These are phyloP conservation scores for Drosophila kuntzei DNA, from an alignment of 2,888 invertebrate genomes.

Conservation along the genomic window DNA sequence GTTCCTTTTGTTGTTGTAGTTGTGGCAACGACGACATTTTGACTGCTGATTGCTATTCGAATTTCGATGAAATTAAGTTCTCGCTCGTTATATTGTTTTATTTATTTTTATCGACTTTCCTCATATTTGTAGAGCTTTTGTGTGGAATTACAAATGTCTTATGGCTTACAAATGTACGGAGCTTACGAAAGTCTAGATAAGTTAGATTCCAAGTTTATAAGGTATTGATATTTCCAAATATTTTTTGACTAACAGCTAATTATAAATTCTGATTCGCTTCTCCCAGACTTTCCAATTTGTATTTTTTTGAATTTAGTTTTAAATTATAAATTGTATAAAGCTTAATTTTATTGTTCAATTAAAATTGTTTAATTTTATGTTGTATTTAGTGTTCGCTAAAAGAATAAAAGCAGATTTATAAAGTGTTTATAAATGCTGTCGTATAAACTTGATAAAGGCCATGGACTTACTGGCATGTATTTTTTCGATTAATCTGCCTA, in stretches of 20 bases:
- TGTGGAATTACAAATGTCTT: slow-evolving; percentile 19
- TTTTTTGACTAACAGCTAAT: too few relatives aligned
- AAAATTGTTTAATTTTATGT: too few relatives aligned
- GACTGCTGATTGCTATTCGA: slow-evolving; percentile 20
- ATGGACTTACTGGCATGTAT: not conserved
- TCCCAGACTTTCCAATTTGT: too few relatives aligned
- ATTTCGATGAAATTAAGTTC: slow-evolving; percentile 29
- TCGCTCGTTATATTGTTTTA: slow-evolving; percentile 7
- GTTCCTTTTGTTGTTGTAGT: slow-evolving; percentile 29
- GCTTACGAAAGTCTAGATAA: not conserved
- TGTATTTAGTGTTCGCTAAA: too few relatives aligned
- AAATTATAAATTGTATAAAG: too few relatives aligned
- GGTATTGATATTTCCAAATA: not conserved
- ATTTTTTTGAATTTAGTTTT: too few relatives aligned
- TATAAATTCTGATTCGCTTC: too few relatives aligned
- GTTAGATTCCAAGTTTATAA: not conserved
- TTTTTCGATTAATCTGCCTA: slow-evolving; percentile 63
- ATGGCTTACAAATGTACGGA: slow-evolving; percentile 23
- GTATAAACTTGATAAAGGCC: too few relatives aligned
- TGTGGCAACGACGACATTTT: slow-evolving; percentile 29
- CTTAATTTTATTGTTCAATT: too few relatives aligned
- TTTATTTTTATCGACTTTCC: slow-evolving; percentile 29
- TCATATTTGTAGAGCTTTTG: slow-evolving; percentile 25
- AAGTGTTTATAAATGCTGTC: too few relatives aligned
- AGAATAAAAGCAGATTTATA: too few relatives aligned